Evolutionary conservation across 2,797 vertebrate species (phyloP), one percentile per base, ranked within the genome.

Genomic region (Forpus xanthops): DNA sequence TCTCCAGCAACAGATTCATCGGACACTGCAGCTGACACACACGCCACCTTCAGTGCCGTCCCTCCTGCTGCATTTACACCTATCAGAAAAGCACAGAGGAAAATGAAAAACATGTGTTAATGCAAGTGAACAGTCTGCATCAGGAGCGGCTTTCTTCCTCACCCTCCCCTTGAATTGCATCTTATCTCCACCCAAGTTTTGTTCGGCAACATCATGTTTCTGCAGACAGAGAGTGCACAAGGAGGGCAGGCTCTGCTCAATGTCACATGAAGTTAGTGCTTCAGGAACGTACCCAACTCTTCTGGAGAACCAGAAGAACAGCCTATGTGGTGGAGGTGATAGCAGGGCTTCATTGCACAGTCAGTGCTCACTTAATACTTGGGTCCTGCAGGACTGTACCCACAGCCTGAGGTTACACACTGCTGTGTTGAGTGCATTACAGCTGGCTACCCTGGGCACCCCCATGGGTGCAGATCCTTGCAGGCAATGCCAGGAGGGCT

Each of bases 1-100:
- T 99, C 99, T 35, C 99, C 99, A 2, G 99, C 99, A 66, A 99
- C 99, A 0, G 99, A 99, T 91, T 99, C 99, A 31, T 99, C 99
- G 1, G 99, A 99, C 87, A 99, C 98, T 0, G 99, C 99, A 4
- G 99, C 99, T 2, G 99, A 99, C 89, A 99, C 99, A 25, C 99
- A 98, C 2, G 98, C 98, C 94, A 98, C 99, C 95, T 98, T 99
- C 60, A 98, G 97, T 15, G 96, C 96, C 1, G 97, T 96, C 76
- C 98, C 94, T 87, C 97, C 89, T 84, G 97, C 70, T 19, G 70
- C 49, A 83, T 64, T 97, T 72, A 96, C 21, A 87, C 96, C 98
- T 98, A 52, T 37, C 53, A 45, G 35, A 84, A 50, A 95, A 58
- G 8, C 67, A 95, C 25, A 82, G 25, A 79, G 80, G 33, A 94